These are phyloP conservation scores for Aphelenchoides bicaudatus DNA, from an alignment of 2,888 invertebrate genomes.

Conservation along the genomic window DNA sequence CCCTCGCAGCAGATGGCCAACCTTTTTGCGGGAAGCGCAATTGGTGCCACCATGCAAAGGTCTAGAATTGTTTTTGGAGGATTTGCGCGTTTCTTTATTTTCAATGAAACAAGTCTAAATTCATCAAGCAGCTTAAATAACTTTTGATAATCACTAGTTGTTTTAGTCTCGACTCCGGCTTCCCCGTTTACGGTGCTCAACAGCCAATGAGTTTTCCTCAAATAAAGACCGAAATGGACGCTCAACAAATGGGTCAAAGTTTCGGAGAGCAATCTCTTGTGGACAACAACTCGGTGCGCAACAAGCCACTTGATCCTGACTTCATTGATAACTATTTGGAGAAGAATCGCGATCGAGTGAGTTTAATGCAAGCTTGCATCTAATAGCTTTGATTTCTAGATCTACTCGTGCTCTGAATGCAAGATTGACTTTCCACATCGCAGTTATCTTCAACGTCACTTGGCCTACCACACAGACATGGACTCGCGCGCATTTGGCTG, in stretches of 20 bases:
- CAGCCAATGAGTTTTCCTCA: too few species aligned
- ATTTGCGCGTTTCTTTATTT: too few species aligned
- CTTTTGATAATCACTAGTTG: not conserved
- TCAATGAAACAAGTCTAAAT: too few species aligned
- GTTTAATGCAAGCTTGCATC: not conserved
- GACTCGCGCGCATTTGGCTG: constrained; percentile 40
- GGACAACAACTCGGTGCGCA: constrained; percentile 23
- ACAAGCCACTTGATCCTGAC: constrained; percentile 35
- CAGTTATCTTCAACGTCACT: constrained; percentile 51
- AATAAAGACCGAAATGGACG: not conserved
- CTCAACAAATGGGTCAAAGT: constrained; percentile 11
- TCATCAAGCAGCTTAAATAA: not conserved
- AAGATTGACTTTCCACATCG: constrained; percentile 52
- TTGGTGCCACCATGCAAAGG: too few species aligned
- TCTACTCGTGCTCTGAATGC: constrained; percentile 56
- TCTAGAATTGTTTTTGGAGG: too few species aligned
- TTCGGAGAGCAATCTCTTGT: constrained; percentile 4
- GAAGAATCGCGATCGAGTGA: constrained; percentile 30
- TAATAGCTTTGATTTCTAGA: constrained; percentile 30
- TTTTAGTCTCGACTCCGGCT: not conserved
- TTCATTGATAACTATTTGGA: constrained; percentile 32
- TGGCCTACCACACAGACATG: constrained; percentile 50
- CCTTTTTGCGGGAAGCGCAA: too few species aligned
- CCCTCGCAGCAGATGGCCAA: too few species aligned
- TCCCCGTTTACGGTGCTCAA: not conserved